These are phyloP conservation scores for Sporophila hypoxantha DNA, from an alignment of 2,113 vertebrate species.

Conservation along the genomic window DNA sequence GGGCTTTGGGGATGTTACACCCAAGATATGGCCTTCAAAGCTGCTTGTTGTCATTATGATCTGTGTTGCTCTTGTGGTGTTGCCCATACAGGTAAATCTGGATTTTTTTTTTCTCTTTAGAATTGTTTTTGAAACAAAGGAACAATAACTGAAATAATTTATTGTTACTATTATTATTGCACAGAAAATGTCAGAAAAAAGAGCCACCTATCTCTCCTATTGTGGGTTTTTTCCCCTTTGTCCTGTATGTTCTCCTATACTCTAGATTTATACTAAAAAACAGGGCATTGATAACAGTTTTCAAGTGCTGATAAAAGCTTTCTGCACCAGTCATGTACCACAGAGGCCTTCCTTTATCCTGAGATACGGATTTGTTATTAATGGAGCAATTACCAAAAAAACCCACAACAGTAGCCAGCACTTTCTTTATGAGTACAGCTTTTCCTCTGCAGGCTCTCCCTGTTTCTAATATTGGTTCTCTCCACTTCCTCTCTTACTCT, in stretches of 20 bases:
- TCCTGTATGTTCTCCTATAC: background rate
- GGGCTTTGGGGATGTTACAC: slow-evolving; percentile 84
- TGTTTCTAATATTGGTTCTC: slow-evolving; percentile 24
- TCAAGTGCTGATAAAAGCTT: background rate
- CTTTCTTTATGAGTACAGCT: slow-evolving; percentile 6
- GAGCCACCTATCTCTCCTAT: background rate
- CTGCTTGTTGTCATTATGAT: slow-evolving; percentile 87
- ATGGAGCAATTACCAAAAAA: background rate
- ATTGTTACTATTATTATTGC: background rate
- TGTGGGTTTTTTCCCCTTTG: background rate
- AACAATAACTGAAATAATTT: background rate
- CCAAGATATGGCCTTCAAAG: slow-evolving; percentile 84
- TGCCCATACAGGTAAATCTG: slow-evolving; percentile 80
- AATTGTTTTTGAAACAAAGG: background rate
- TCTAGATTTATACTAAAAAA: background rate
- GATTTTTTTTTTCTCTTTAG: background rate
- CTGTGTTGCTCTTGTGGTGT: slow-evolving; percentile 81
- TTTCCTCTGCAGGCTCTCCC: slow-evolving; percentile 32
- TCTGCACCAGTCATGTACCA: background rate
- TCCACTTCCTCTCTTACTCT: slow-evolving; percentile 30
- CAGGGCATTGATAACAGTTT: background rate
- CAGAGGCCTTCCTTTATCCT: background rate
- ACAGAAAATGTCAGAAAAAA: background rate
- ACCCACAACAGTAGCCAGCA: background rate
- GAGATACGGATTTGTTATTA: background rate